These are phyloP conservation scores for Galemys pyrenaicus DNA, from an alignment of 2,113 vertebrate genomes.

Conservation along the genomic window DNA sequence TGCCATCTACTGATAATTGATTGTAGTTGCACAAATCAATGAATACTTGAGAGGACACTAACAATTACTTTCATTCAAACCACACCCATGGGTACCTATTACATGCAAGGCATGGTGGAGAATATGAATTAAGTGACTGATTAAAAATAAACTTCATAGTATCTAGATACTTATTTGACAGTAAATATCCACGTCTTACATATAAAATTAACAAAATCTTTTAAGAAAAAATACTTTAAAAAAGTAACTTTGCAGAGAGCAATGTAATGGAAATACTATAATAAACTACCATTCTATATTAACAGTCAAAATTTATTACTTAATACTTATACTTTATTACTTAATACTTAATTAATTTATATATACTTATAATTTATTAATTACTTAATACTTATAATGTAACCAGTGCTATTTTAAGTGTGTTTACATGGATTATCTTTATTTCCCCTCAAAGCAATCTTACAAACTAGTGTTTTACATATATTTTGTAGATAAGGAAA, in stretches of 20 bases:
- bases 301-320: slow-evolving; percentile 16
- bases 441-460: neutral
- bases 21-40: slow-evolving; percentile 34
- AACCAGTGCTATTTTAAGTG: neutral
- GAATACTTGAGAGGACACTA: neutral
- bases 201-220: neutral
- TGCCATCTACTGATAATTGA: slow-evolving; percentile 66
- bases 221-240: slow-evolving; percentile 6
- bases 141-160: neutral
- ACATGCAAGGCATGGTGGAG: neutral
- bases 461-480: neutral
- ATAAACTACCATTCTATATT: neutral
- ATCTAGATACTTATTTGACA: neutral
- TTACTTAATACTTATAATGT: neutral
- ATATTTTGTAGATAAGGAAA: slow-evolving; percentile 22
- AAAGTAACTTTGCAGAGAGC: neutral
- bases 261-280: neutral
- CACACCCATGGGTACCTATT: neutral
- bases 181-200: neutral
- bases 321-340: too few species aligned
- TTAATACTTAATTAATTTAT: too few species aligned
- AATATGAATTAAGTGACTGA: neutral
- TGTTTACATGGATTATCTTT: neutral
- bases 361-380: too few species aligned
- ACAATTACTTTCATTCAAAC: neutral